Base-by-base conservation (phyloP, 2,797 vertebrate genomes). In the Erethizon dorsatum region DNA sequence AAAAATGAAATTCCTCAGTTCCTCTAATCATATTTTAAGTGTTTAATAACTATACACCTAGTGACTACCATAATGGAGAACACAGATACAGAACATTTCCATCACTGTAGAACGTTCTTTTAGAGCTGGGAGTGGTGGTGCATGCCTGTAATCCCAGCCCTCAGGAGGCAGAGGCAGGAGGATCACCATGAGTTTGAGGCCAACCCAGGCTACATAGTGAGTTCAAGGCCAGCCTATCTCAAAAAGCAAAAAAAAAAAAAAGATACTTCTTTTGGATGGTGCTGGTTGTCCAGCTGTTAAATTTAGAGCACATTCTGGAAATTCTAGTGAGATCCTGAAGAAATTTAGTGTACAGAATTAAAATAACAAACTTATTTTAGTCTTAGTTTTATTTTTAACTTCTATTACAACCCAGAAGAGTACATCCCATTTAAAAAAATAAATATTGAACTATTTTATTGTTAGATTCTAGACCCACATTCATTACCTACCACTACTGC, bases 311-410 rank as follows among this genome's bases (percentile, higher is more conserved):
- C 61, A 93, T 77, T 93, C 71, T 88, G 57, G 56, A 97, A 91
- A 90, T 90, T 88, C 59, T 83, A 95, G 83, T 89, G 54, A 94
- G 37, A 83, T 85, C n/a, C 83, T 96, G 18, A 96, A 97, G 65
- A 96, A 95, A 95, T 85, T 78, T 20, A 82, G 67, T 52, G 26
- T 41, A 93, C 47, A 89, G 18, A 97, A 96, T 94, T 93, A 96
- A 91, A 96, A 61, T 89, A 92, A 80, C 57, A 61, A 95, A 77
- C 80, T 95, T 52, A 90, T 69, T 97, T 92, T 83, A 84, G 12
- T 69, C 15, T 90, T 83, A 92, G 82, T 87, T 94, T 97, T 94
- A 95, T 79, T 91, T 95, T 96, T 94, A 97, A 95, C 88, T 95
- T 37, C 65, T 88, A 77, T 61, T 73, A 94, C 33, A 94, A 91